These are phyloP conservation scores for Lithosia quadra DNA, from an alignment of 2,888 invertebrate species.

Conservation along the genomic window DNA sequence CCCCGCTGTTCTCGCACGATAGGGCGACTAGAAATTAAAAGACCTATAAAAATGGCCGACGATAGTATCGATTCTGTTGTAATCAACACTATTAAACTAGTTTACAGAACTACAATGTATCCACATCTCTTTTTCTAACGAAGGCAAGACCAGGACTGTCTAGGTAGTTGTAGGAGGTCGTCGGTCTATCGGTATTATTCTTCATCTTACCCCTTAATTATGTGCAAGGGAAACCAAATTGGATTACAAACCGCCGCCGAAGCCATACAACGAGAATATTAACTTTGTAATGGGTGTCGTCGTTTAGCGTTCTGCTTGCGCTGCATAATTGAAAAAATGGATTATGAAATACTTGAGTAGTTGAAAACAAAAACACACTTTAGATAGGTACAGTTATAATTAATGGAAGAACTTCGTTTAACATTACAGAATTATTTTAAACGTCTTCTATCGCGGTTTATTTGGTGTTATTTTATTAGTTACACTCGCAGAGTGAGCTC, in stretches of 20 bases:
- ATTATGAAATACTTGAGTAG: no score
- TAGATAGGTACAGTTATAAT: no score
- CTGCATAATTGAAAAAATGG: not conserved
- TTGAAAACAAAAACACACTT: no score
- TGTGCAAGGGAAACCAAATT: constrained; percentile 13
- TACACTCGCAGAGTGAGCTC: no score
- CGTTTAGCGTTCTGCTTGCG: not conserved
- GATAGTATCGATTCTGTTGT: not conserved
- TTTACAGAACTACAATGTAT: not conserved
- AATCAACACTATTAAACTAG: not conserved
- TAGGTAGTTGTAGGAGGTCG: no score
- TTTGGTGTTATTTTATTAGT: no score
- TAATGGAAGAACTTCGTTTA: no score
- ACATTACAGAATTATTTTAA: no score
- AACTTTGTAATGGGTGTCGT: constrained; percentile 2
- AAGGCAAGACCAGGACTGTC: not conserved
- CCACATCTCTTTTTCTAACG: not conserved
- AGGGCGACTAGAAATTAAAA: not conserved
- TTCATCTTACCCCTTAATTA: not conserved
- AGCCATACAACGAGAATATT: constrained; percentile 6
- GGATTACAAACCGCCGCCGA: constrained; percentile 13
- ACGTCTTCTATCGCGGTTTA: no score
- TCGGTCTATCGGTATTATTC: not conserved
- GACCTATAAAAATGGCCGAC: not conserved
- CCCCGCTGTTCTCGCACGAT: not conserved